phyloP scores from a whole-genome alignment of 2,113 vertebrate genomes.

The Melanotaenia duboulayi region DNA sequence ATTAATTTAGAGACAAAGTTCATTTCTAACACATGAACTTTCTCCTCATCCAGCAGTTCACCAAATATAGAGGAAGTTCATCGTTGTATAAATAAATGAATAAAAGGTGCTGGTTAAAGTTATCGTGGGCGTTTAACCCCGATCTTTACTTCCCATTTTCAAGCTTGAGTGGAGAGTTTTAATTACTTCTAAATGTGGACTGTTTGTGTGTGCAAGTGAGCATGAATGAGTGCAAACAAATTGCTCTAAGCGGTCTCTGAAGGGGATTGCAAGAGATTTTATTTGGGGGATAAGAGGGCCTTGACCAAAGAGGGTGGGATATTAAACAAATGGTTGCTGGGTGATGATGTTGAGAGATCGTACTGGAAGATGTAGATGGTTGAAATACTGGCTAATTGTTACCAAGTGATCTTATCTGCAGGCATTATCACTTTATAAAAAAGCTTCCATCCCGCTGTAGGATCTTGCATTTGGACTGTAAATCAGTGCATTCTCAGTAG shows the following conservation, averaged over 20 bases:
- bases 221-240: background rate
- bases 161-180: slow-evolving; percentile 36
- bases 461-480: too few species aligned
- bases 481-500: too few species aligned
- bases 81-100: background rate
- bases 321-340: too few species aligned
- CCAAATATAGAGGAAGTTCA: background rate
- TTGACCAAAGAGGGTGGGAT: background rate
- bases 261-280: background rate
- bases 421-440: too few species aligned
- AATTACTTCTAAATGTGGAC: slow-evolving; percentile 43
- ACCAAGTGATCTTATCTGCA: too few species aligned
- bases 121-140: slow-evolving; percentile 19
- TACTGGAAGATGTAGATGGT: too few species aligned
- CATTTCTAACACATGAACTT: background rate
- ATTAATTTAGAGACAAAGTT: background rate
- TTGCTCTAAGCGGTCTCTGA: background rate
- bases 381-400: too few species aligned
- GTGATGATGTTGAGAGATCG: too few species aligned
- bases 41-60: background rate
- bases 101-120: background rate
- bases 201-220: background rate
- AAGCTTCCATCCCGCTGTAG: too few species aligned
- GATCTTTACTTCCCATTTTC: slow-evolving; percentile 22
- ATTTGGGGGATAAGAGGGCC: background rate